Conservation (phyloP, 1,140 invertebrate genomes). For the Solenopsis invicta region DNA sequence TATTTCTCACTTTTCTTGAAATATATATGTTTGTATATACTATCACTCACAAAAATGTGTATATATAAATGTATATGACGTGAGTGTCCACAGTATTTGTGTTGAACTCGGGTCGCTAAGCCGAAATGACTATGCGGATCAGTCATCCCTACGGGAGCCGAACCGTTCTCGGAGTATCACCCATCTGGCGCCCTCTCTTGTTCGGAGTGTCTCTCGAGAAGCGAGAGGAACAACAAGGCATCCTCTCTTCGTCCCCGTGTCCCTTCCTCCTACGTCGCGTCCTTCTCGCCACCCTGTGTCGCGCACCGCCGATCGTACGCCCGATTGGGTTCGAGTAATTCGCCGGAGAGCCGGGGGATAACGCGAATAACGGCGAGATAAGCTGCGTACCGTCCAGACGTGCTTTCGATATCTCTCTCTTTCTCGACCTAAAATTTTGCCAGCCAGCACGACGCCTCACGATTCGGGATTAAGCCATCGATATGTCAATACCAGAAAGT, state of each 20-base stretch:
- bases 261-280: conserved; percentile 2
- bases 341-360: conserved; percentile 53
- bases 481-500: conserved; percentile 4
- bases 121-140: conserved; percentile 31
- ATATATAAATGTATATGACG: neutral
- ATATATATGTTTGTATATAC: neutral
- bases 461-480: conserved; percentile 5
- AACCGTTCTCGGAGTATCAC: conserved; percentile 72
- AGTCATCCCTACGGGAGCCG: conserved; percentile 24
- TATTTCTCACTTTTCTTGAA: neutral
- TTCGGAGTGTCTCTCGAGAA: conserved; percentile 34
- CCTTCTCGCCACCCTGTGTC: conserved; percentile 1
- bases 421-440: conserved; percentile 18
- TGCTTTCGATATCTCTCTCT: conserved; percentile 18
- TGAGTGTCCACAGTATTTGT: neutral
- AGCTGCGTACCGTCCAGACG: conserved; percentile 54
- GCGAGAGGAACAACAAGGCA: conserved; percentile 31
- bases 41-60: neutral
- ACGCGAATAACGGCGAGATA: conserved; percentile 60
- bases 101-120: neutral
- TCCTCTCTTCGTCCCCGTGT: conserved; percentile 18
- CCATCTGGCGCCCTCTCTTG: conserved; percentile 77
- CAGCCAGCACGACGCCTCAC: neutral
- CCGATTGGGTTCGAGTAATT: conserved; percentile 61
- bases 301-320: conserved; percentile 51